These are phyloP conservation scores for Cynocephalus volans DNA, from an alignment of 2,113 vertebrate species.

Conservation along the genomic window DNA sequence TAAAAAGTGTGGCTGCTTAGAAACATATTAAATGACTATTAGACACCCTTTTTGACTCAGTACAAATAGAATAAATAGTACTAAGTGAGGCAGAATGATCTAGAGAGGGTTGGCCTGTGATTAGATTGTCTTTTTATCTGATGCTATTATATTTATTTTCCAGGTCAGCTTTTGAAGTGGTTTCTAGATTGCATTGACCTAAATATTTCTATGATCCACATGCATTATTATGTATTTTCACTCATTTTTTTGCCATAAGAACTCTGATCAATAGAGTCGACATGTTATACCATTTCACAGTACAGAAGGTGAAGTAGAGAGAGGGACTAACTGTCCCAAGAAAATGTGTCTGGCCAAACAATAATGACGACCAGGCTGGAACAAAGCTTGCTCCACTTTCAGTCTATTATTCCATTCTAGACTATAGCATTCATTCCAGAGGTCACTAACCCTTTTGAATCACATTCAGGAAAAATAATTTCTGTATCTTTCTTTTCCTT, in stretches of 20 bases:
- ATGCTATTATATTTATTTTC: neutral
- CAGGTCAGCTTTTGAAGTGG: neutral
- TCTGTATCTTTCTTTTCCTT: neutral
- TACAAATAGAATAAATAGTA: slow-evolving; percentile 3
- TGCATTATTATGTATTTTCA: neutral
- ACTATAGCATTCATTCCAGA: neutral
- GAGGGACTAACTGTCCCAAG: neutral
- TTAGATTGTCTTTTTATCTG: neutral
- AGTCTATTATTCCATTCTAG: neutral
- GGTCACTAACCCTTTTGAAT: neutral
- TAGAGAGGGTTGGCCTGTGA: neutral
- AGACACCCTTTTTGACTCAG: neutral
- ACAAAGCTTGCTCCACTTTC: neutral
- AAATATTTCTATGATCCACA: neutral
- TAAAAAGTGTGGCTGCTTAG: slow-evolving; percentile 28
- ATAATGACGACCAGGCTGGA: neutral
- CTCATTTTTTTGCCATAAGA: neutral
- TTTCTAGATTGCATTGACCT: neutral
- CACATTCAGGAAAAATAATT: slow-evolving; percentile 1
- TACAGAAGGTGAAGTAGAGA: neutral
- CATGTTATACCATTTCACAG: neutral
- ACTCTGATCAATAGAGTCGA: neutral
- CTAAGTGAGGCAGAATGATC: neutral
- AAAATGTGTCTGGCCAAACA: neutral
- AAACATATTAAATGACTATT: neutral